Evolutionary conservation across 2,113 vertebrate species (phyloP), one percentile per base, ranked within the genome.

Genomic region (Myxocyprinus asiaticus): DNA sequence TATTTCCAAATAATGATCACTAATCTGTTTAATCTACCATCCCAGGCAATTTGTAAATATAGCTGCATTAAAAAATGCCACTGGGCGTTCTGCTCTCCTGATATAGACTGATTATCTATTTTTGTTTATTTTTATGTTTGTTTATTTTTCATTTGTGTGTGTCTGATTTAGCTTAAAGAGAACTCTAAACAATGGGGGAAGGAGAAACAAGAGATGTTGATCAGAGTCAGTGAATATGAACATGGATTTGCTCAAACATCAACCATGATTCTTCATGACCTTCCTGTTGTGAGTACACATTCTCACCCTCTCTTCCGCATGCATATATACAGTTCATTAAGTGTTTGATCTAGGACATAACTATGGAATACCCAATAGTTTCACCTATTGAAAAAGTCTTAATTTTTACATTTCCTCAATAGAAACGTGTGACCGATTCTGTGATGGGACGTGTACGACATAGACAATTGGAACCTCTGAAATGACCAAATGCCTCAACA

Each of bases 181-280:
- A 92, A 90, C 0, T 91, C 91, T 0, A 90, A 92, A 51, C 85
- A 79, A 7, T 96, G 95, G 95, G 95, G 92, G 0, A 92, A 85
- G 59, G 90, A 95, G 83, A 97, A 94, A 81, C 95, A 96, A 82
- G 88, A 94, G 33, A 86, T 95, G 62, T n/a, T 92, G 85, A 95
- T 80, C 0, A 88, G 80, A 48, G 86, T 96, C 9, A 90, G 88
- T 45, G 94, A 96, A 79, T 73, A 83, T 22, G 87, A 89, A 6
- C 88, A 92, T 0, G 92, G 94, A 59, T 93, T 95, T 6, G 22
- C 76, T 3, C 83, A 9, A 2, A 87, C 85, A 0, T 81, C 88
- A 4, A 71, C 84, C 1, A 79, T 81, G 33, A 74, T 86, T 45
- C 47, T 86, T 5, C 78, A 59, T 0, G 42, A 84, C 8, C 15